Evolutionary conservation across 2,888 invertebrate species (phyloP).

Genomic region (Lacanobia oleracea): DNA sequence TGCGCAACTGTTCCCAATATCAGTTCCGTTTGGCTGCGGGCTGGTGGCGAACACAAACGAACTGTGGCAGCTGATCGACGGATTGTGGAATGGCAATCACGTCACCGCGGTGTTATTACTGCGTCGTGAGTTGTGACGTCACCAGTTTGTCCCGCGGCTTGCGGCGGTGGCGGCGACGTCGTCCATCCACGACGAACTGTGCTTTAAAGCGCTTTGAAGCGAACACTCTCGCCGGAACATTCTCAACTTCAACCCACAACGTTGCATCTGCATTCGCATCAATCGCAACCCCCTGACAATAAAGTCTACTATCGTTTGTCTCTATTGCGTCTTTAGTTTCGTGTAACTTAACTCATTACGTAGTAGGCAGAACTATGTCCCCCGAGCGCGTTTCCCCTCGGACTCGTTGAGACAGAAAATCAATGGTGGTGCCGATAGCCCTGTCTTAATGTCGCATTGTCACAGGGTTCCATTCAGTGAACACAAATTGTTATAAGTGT

Average conservation of each 20-base stretch:
- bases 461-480: slow-evolving; percentile 38
- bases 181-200: slow-evolving; percentile 45
- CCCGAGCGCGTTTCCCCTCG: slow-evolving; percentile 67
- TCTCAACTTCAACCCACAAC: slow-evolving; percentile 54
- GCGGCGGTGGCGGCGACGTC: slow-evolving; percentile 36
- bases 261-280: slow-evolving; percentile 21
- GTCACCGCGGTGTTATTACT: slow-evolving; percentile 44
- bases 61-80: slow-evolving; percentile 27
- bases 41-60: slow-evolving; percentile 23
- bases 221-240: slow-evolving; percentile 48
- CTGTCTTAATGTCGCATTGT: slow-evolving; percentile 63
- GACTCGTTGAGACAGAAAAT: slow-evolving; percentile 71
- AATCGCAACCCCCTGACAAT: slow-evolving; percentile 12
- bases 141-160: slow-evolving; percentile 36
- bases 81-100: slow-evolving; percentile 54
- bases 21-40: slow-evolving; percentile 26
- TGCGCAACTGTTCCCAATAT: slow-evolving; percentile 13
- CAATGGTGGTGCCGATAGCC: slow-evolving; percentile 71
- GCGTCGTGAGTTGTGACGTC: slow-evolving; percentile 42
- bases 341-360: slow-evolving; percentile 73
- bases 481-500: slow-evolving; percentile 39
- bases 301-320: slow-evolving; percentile 40
- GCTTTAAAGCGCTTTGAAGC: slow-evolving; percentile 61
- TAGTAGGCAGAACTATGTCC: slow-evolving; percentile 72
- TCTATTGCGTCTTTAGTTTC: slow-evolving; percentile 22